Base-by-base conservation (phyloP, 2,888 invertebrate genomes). In the Papilio elwesi region DNA sequence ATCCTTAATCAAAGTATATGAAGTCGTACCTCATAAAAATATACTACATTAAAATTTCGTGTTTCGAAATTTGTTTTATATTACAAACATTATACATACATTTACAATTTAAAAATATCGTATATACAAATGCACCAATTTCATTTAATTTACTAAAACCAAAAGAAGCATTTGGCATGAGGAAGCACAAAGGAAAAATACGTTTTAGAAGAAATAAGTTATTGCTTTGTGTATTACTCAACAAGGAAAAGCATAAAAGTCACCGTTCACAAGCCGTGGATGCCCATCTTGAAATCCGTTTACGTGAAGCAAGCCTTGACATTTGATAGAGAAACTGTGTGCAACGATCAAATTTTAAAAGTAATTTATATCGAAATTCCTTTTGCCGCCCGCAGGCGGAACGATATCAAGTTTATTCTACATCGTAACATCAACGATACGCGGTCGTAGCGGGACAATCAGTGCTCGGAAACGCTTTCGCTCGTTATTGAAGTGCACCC, bases 311-410 rank as follows among this genome's bases (percentile, higher is more conserved):
- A 90, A 90, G 90, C 88, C 92, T 89, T 90, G 90, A 91, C 93
- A 92, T 91, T 93, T 93, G 92, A 92, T 92, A 92, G 91, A 92
- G 93, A 90, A 92, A 93, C 92, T 92, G 93, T 93, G 93, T 91
- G 90, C 93, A 93, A 91, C 91, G 93, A 92, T 92, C 90, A 93
- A 93, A 93, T 93, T 93, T 93, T 92, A 93, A 93, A 93, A 93
- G 92, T 93, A 92, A 93, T 93, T 93, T 93, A 92, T 92, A 91
- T 93, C 89, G 88, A 91, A 93, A 93, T 93, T 89, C 93, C 92
- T 93, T 91, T 89, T 87, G 86, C 83, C 87, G 92, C 92, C 89
- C 89, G 90, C 85, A 91, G 92, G 93, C 90, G 79, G 81, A 86
- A 85, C 87, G 89, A 90, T 93, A 93, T 92, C 92, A 91, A 92